phyloP scores from a whole-genome alignment of 2,888 invertebrate species.

The Caenorhabditis sp. region DNA sequence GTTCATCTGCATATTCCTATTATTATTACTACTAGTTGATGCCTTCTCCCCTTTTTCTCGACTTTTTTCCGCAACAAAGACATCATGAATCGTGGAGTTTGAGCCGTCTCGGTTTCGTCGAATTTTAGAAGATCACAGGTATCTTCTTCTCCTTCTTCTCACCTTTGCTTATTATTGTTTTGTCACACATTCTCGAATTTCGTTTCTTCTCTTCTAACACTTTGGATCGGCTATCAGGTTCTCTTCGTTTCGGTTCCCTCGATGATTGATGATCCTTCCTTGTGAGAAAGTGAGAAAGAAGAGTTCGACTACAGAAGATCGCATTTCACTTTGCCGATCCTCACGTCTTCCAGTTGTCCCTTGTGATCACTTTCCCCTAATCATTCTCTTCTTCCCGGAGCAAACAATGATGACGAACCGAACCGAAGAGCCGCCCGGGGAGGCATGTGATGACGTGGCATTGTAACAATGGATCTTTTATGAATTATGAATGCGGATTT shows the following conservation, averaged over 20 bases:
- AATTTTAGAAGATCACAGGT: not conserved
- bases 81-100: not conserved
- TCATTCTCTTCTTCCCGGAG: slow-evolving; percentile 4
- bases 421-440: not conserved
- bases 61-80: not conserved
- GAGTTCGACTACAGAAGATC: not conserved
- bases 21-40: not conserved
- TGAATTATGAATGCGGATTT: slow-evolving; percentile 15
- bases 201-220: too few species aligned
- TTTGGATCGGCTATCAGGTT: slow-evolving; percentile 1
- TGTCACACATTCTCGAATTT: slow-evolving; percentile 38
- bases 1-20: slow-evolving; percentile 3
- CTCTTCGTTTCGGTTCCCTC: not conserved
- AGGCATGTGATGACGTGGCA: slow-evolving; percentile 2
- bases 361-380: slow-evolving; percentile 2
- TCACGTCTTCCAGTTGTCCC: slow-evolving; percentile 6
- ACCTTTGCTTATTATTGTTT: slow-evolving; percentile 11
- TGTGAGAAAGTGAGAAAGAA: too few species aligned
- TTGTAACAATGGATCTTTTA: not conserved
- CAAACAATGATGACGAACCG: slow-evolving; percentile 14
- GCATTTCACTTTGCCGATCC: slow-evolving; percentile 6
- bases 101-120: not conserved
- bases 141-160: slow-evolving; percentile 15
- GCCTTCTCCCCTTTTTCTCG: not conserved
- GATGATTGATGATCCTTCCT: too few species aligned